Base-by-base conservation (phyloP, 1,140 invertebrate species). In the Drosophila parabipectinata region DNA sequence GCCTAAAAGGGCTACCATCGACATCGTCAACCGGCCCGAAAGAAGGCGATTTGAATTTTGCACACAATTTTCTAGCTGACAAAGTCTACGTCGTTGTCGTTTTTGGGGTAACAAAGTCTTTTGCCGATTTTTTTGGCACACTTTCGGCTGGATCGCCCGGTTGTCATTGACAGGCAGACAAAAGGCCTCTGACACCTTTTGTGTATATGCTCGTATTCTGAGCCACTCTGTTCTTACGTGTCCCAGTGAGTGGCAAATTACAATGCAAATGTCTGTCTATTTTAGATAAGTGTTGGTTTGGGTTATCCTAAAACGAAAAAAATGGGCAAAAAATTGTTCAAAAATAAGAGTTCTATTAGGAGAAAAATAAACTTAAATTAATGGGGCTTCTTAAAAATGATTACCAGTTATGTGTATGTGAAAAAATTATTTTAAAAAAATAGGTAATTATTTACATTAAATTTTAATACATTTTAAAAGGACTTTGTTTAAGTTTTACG, bases 131-230 rank as follows among this genome's bases (percentile, higher is more conserved):
- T 75, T 82, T 87, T 75, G 78, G 81, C 81, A 82, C 78, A 75
- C 64, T 82, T 87, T 67, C 28, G 83, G 62, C 74, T 44, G 73
- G 54, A 55, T 85, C 32, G 83, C 67, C 74, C 47, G 73, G 54
- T 68, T 85, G 82, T 71, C 83, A 85, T 82, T 85, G 82, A 85
- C 82, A 85, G 71, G 74, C 83, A 72, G 68, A 84, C 81, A 84
- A 85, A 84, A 84, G 81, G 82, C 83, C 78, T 68, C 51, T 78
- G 82, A 88, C 82, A 85, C 82, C 82, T 85, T 81, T 34, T 87
- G 54, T 55, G 41, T 41, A 28, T 72, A 47, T 61, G 62, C 53
- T 15, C 44, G 18, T 24, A 10, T 47, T 4, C 3, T 34, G 45
- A 52, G 21, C 18, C 30, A 41, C 30, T 47, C 45, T 60, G 52